phyloP scores from a whole-genome alignment of 1,140 invertebrate genomes.

The Polyergus mexicanus region DNA sequence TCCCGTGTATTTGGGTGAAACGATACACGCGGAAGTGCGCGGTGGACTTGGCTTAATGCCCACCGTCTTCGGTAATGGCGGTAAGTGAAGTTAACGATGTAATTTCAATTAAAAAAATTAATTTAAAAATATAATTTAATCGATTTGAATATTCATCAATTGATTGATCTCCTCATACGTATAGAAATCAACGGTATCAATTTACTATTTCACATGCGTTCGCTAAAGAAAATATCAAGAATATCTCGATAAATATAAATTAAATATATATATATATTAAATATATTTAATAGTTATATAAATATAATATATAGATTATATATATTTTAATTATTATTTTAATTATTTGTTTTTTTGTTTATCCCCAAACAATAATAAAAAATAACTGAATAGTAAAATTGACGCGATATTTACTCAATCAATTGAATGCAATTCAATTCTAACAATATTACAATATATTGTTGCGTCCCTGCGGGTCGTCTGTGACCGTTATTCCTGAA shows the following conservation, averaged over 20 bases:
- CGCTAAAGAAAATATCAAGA: not conserved
- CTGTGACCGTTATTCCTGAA: too few species aligned
- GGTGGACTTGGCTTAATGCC: slow-evolving; percentile 95
- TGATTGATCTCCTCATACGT: not conserved
- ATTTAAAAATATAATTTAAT: too few species aligned
- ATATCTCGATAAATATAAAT: not conserved
- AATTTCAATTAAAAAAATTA: not conserved
- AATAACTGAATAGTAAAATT: not conserved
- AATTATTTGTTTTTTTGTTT: not conserved
- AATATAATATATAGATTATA: too few species aligned
- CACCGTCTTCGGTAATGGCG: slow-evolving; percentile 96
- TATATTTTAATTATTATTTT: too few species aligned
- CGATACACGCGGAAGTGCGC: slow-evolving; percentile 95
- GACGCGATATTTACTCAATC: not conserved
- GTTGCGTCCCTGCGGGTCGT: too few species aligned
- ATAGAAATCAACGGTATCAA: too few species aligned
- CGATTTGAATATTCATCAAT: not conserved
- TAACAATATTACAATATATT: not conserved
- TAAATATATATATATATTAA: not conserved
- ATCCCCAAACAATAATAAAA: not conserved
- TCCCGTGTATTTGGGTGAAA: slow-evolving; percentile 97
- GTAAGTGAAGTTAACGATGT: slow-evolving; percentile 75
- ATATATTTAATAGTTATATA: not conserved
- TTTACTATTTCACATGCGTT: not conserved
- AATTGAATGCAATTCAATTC: not conserved